Evolutionary conservation across 2,113 vertebrate genomes (phyloP).

Genomic region (Proteles cristata): DNA sequence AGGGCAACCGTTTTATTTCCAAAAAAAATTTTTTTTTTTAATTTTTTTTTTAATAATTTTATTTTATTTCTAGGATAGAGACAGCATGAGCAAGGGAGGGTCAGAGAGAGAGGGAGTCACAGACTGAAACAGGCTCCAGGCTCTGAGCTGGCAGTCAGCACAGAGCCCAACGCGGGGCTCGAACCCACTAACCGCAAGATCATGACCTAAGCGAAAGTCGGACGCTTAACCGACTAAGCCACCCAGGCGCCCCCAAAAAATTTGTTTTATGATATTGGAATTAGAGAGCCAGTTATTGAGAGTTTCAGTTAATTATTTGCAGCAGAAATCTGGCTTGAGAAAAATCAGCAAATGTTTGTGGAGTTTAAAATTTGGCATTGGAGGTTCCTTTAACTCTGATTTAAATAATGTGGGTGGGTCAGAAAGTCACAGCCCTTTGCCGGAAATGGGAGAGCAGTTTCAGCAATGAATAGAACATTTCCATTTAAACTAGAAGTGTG

Average conservation of each 20-base stretch:
- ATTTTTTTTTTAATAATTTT: too few species aligned
- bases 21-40: too few species aligned
- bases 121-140: too few species aligned
- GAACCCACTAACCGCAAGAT: too few species aligned
- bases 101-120: too few species aligned
- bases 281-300: conserved; percentile 39
- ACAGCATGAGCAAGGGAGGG: too few species aligned
- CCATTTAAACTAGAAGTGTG: background rate
- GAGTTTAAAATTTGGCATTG: conserved; percentile 52
- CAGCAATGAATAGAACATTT: background rate
- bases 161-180: too few species aligned
- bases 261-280: background rate
- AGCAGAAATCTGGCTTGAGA: background rate
- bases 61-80: too few species aligned
- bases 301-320: conserved; percentile 59
- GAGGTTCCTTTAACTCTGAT: background rate
- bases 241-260: too few species aligned
- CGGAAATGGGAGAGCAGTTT: background rate
- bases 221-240: too few species aligned
- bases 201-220: too few species aligned
- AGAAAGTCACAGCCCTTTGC: background rate
- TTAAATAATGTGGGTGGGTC: background rate
- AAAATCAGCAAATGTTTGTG: conserved; percentile 51
- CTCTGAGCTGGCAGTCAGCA: too few species aligned
- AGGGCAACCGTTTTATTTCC: background rate